A percentile compares a stretch with the other conserved stretches of the same genome.
Evolutionary conservation across 2,797 vertebrate genomes (phyloP).

Genomic region (Hydrolagus colliei): DNA sequence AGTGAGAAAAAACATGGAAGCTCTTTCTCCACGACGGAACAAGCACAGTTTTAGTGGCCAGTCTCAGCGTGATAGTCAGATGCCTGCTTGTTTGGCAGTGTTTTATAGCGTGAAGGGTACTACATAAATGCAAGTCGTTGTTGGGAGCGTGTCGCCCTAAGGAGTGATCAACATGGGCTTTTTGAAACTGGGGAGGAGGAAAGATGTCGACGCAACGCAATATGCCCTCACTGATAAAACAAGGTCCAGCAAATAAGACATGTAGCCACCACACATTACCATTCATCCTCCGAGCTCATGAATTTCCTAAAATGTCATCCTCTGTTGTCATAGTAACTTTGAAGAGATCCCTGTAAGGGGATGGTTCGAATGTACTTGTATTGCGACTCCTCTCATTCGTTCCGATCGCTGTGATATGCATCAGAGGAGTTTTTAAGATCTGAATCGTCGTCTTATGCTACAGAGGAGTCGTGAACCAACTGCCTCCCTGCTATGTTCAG

Average conservation of each 20-base stretch:
- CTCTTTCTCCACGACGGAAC: slow-evolving; percentile 43
- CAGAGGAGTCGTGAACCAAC: neutral
- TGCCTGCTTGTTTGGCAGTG: too few relatives aligned
- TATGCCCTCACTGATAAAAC: too few relatives aligned
- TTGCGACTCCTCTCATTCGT: neutral
- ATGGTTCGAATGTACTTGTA: neutral
- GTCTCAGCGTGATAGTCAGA: too few relatives aligned
- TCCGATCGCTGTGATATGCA: neutral
- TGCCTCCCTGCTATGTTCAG: neutral
- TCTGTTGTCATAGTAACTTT: neutral
- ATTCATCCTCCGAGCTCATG: neutral
- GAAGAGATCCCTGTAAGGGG: too few relatives aligned
- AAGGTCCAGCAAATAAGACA: too few relatives aligned
- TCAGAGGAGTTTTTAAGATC: neutral
- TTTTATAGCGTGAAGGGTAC: too few relatives aligned
- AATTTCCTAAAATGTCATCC: neutral
- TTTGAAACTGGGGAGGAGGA: too few relatives aligned
- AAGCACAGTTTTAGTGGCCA: slow-evolving; percentile 1
- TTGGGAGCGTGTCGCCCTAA: too few relatives aligned
- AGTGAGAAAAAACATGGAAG: neutral
- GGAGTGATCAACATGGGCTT: too few relatives aligned
- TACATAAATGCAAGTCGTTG: too few relatives aligned
- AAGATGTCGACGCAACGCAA: too few relatives aligned
- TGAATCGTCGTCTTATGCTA: neutral
- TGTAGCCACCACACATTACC: neutral